These are phyloP conservation scores for Gyps fulvus DNA, from an alignment of 2,113 vertebrate genomes.

Conservation along the genomic window DNA sequence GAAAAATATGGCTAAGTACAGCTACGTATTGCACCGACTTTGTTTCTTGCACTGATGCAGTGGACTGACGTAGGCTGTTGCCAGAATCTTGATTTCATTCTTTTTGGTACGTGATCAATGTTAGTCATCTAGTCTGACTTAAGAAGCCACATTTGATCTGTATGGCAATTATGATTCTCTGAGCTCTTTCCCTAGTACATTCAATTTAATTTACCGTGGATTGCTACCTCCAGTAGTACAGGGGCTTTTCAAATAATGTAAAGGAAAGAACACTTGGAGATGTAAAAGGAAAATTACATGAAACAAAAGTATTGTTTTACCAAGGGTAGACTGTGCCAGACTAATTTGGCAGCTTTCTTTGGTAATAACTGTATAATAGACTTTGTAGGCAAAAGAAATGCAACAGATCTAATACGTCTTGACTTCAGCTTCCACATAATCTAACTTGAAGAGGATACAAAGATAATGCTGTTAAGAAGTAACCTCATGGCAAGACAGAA, in stretches of 20 bases:
- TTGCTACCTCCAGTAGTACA: not conserved
- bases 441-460: not conserved
- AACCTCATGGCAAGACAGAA: not conserved
- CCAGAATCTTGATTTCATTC: not conserved
- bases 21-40: not conserved
- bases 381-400: not conserved
- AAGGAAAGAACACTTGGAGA: not conserved
- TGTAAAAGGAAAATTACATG: not conserved
- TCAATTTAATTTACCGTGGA: not conserved
- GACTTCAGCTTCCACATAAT: not conserved
- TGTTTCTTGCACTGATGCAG: not conserved
- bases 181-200: not conserved
- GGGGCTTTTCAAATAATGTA: not conserved
- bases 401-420: not conserved
- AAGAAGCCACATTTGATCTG: not conserved
- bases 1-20: not conserved
- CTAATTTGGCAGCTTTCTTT: not conserved
- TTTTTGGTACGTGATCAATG: not conserved
- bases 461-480: not conserved
- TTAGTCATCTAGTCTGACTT: not conserved
- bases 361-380: not conserved
- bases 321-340: not conserved
- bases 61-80: not conserved
- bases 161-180: not conserved
- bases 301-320: not conserved